phyloP scores from a whole-genome alignment of 2,797 vertebrate genomes.

The Pempheris klunzingeri region DNA sequence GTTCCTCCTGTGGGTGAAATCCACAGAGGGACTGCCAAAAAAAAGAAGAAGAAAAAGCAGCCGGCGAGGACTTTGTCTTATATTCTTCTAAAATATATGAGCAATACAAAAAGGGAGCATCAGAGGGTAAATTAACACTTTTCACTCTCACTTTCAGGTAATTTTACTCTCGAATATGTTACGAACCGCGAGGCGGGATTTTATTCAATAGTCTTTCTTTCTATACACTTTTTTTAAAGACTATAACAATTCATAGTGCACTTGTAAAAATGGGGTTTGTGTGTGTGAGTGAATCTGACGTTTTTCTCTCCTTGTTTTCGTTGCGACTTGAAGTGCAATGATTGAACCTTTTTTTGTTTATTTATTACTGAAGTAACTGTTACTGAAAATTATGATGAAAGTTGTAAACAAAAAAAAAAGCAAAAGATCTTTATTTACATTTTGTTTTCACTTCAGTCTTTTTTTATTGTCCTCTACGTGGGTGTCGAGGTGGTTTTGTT shows the following conservation, averaged over 20 bases:
- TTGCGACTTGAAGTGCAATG: conserved; percentile 80
- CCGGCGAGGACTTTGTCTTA: conserved; percentile 26
- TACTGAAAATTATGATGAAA: conserved; percentile 38
- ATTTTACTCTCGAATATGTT: conserved; percentile 60
- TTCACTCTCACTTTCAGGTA: conserved; percentile 86
- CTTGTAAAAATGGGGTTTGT: conserved; percentile 77
- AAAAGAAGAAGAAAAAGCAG: background rate
- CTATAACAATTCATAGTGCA: conserved; percentile 78
- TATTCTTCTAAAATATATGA: conserved; percentile 73
- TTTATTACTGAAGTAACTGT: conserved; percentile 74
- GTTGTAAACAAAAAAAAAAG: conserved; percentile 68
- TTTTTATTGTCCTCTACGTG: conserved; percentile 68
- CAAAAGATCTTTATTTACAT: conserved; percentile 70
- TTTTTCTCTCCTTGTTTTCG: conserved; percentile 59
- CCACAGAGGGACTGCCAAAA: conserved; percentile 33
- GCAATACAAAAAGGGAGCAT: conserved; percentile 83
- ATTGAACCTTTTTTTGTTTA: conserved; percentile 71
- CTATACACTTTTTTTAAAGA: conserved; percentile 68
- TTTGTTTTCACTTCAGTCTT: conserved; percentile 59
- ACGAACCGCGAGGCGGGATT: conserved; percentile 46
- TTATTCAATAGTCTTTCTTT: conserved; percentile 72
- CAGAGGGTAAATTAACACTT: conserved; percentile 60
- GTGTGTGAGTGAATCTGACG: conserved; percentile 68
- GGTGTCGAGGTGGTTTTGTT: conserved; percentile 52
- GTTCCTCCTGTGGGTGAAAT: conserved; percentile 20